These are phyloP conservation scores for Teleopsis dalmanni DNA, from an alignment of 1,140 invertebrate species.

Conservation along the genomic window DNA sequence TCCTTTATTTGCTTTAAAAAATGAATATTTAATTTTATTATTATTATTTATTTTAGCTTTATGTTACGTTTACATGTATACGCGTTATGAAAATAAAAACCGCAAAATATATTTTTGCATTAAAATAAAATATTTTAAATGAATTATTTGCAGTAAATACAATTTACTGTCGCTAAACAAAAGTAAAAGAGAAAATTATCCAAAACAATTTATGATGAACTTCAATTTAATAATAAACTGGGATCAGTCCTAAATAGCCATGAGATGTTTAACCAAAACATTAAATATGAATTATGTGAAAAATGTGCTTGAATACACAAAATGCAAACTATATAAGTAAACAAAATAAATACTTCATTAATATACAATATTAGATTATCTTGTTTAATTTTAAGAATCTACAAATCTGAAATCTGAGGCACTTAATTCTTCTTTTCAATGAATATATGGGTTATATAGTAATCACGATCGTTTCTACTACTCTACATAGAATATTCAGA, in stretches of 20 bases:
- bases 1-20: no score
- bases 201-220: conserved; percentile 5
- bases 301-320: conserved; percentile 40
- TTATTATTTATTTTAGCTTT: no score
- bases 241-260: conserved; percentile 41
- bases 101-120: no score
- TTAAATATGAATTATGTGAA: conserved; percentile 24
- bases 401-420: not conserved
- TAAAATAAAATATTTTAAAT: no score
- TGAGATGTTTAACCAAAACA: conserved; percentile 23
- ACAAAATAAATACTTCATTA: conserved; percentile 43
- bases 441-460: no score
- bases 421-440: no score
- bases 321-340: conserved; percentile 41
- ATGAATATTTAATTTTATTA: no score
- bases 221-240: conserved; percentile 27
- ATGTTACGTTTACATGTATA: no score
- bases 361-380: conserved; percentile 12
- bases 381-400: not conserved
- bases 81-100: no score
- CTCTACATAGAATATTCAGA: no score
- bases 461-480: no score
- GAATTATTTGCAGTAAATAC: not conserved
- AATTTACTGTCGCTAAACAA: conserved; percentile 9
- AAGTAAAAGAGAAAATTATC: conserved; percentile 1